These are phyloP conservation scores for Ciconia stormi DNA, from an alignment of 2,113 vertebrate genomes.

Conservation along the genomic window DNA sequence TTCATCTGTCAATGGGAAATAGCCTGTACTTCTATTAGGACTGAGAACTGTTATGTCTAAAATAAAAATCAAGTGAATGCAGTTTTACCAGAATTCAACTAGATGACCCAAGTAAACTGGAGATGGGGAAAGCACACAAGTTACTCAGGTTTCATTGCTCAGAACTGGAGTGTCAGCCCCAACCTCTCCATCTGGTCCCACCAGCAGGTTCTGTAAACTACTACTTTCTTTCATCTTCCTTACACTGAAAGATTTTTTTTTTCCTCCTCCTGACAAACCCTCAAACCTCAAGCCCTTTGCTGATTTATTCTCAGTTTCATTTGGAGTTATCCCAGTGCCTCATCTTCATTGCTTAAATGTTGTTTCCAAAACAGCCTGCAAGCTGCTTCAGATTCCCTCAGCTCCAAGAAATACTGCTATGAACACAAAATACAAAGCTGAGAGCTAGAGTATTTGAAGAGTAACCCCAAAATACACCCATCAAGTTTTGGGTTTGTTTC, in stretches of 20 bases:
- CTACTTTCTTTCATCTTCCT: background rate
- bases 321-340: background rate
- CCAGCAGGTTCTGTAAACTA: background rate
- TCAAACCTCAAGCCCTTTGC: background rate
- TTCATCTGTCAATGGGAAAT: background rate
- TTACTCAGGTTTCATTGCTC: background rate
- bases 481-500: background rate
- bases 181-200: background rate
- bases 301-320: background rate
- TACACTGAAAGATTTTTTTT: background rate
- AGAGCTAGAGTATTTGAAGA: background rate
- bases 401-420: background rate
- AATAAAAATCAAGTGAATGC: background rate
- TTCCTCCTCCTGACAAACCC: background rate
- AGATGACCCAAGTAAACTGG: background rate
- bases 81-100: background rate
- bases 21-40: background rate
- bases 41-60: background rate
- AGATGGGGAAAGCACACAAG: background rate
- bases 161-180: background rate
- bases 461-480: background rate
- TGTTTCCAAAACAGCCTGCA: constrained; percentile 46
- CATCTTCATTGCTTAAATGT: background rate
- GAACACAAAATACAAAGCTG: background rate
- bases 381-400: background rate